Evolutionary conservation across 35 echinoderm and acorn worm species (phyloP).

Genomic region (Patiria miniata): DNA sequence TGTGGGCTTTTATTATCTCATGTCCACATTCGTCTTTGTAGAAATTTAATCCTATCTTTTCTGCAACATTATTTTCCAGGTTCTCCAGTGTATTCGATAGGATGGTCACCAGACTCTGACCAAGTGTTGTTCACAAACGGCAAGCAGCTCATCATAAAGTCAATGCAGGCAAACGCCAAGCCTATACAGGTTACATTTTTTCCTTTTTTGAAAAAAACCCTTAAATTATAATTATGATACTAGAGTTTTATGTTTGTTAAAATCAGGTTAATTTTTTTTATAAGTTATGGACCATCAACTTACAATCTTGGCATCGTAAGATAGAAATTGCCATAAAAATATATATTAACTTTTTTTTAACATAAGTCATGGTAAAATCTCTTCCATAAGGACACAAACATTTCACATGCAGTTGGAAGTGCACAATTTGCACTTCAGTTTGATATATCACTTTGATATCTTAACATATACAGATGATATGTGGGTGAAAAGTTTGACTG

Average conservation of each 20-base stretch:
- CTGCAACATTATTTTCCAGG: conserved; percentile 47
- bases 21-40: too few relatives aligned
- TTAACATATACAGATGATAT: too few relatives aligned
- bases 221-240: too few relatives aligned
- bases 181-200: conserved; percentile 75
- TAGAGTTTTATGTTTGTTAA: too few relatives aligned
- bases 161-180: conserved; percentile 96
- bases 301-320: neutral
- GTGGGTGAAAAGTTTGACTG: too few relatives aligned
- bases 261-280: neutral
- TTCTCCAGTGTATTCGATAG: conserved; percentile 92
- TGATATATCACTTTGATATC: neutral
- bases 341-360: too few relatives aligned
- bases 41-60: too few relatives aligned
- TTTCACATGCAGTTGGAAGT: too few relatives aligned
- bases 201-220: neutral
- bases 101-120: conserved; percentile 97
- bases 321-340: neutral
- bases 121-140: conserved; percentile 92
- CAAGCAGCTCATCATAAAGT: conserved; percentile 97
- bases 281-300: neutral
- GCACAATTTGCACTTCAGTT: too few relatives aligned
- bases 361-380: too few relatives aligned
- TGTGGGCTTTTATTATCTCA: too few relatives aligned
- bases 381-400: too few relatives aligned